Base-by-base conservation (phyloP, 2,797 vertebrate species). In the Crax fasciolata region DNA sequence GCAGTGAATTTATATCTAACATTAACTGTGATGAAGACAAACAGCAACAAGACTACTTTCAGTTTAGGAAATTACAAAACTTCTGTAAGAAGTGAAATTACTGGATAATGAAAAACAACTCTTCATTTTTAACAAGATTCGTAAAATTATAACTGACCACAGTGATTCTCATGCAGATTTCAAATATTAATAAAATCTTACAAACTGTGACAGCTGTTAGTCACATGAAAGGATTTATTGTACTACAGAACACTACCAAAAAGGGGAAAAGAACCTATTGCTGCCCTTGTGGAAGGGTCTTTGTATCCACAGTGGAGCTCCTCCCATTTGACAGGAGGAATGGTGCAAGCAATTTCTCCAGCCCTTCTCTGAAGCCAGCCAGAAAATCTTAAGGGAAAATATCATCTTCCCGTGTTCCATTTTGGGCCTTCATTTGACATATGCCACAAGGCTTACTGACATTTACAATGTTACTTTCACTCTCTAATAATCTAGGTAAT, bases 201-300 rank as follows among this genome's bases (percentile, higher is more conserved):
- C 5, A 52, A 49, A 13, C 25, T 73, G 4, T 48, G 8, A 71
- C 1, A 83, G 25, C 17, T 62, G 20, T 75, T 11, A 59, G 5
- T 39, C 28, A 8, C 6, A 66, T 27, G 3, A 80, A 93, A 65
- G 9, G 20, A 10, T 62, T 54, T 43, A 11, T 59, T 70, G 6
- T 32, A 10, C 27, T 52, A 63, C 62, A 52, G 18, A 25, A 52
- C 20, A 57, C 13, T 59, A 44, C 6, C 70, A 28, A 59, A 75
- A 66, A 59, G 2, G 1, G 1, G 19, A 4, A 28, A 79, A 83
- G 17, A 85, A 21, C 2, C 35, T 10, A 44, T 19, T 1, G 1
- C 12, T 83, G 3, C 19, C 15, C 5, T 48, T 4, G 3, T 66
- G 12, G 6, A 27, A 71, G 4, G 5, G 20, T 0, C 2, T 0